Evolutionary conservation across 2,113 vertebrate species (phyloP), one percentile per base, ranked within the genome.

Genomic region (Vireo altiloquus): DNA sequence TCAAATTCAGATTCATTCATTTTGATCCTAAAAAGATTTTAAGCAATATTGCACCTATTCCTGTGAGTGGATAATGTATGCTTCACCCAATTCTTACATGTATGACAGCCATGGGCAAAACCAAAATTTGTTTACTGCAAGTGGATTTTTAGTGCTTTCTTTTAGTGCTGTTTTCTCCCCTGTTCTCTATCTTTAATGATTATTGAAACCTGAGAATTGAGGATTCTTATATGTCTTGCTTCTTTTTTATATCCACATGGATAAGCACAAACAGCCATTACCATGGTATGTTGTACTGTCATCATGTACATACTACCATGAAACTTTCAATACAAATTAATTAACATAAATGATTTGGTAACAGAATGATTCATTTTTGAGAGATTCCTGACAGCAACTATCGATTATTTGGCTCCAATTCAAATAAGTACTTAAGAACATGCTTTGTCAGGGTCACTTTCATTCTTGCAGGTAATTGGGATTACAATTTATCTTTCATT

Each of bases 401-500:
- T 50, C 28, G 68, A 74, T 79, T 86, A 42, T 79, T 84, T 89
- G 44, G n/a, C 16, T 30, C 8, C 17, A 69, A 7, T 35, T 87
- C 83, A 89, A 37, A 46, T 53, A 72, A 89, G 28, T 78, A 64
- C 22, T 79, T 49, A 64, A 57, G 57, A 60, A 82, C n/a, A 30
- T 63, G 22, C 20, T 89, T 84, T 64, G 25, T 72, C 33, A 70
- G 46, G 18, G 59, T 82, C 39, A 75, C 64, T 94, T 89, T 72
- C 59, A 72, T 65, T 86, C 30, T 37, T 64, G 10, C 19, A 70
- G 25, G 56, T 95, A 91, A 80, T 79, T 83, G 7, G 54, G 33
- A 85, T 90, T 87, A 78, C 56, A 66, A 15, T 77, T 84, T 82
- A n/a, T 64, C 81, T 79, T 81, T 91, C 84, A 64, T 65, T 87